Evolutionary conservation across 2,797 vertebrate species (phyloP).

Genomic region (Malacoctenus gilli): DNA sequence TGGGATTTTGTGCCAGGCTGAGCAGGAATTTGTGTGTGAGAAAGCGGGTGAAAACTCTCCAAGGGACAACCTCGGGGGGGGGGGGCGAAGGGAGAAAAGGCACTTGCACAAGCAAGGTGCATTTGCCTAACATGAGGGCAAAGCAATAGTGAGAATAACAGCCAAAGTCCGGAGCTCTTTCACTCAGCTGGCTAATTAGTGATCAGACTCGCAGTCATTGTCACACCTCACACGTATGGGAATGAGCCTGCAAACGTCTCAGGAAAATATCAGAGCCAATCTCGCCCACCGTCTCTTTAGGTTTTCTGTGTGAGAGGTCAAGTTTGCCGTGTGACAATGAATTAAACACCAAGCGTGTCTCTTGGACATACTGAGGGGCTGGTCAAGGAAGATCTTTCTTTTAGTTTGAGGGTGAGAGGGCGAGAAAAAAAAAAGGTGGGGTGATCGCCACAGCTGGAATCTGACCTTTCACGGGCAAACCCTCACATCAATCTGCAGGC

Average conservation of each 20-base stretch:
- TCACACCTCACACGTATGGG: no score
- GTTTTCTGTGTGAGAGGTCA: conserved; percentile 33
- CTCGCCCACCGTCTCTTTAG: conserved; percentile 5
- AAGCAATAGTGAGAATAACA: conserved; percentile 4
- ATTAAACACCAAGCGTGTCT: conserved; percentile 31
- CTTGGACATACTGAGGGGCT: conserved; percentile 28
- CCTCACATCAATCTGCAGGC: conserved; percentile 29
- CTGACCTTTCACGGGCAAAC: conserved; percentile 51
- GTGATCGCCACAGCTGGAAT: conserved; percentile 40
- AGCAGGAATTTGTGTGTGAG: conserved; percentile 51
- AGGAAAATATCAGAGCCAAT: conserved; percentile 4
- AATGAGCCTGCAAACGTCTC: no score
- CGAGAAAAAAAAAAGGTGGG: conserved; percentile 15
- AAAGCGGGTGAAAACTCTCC: conserved; percentile 28
- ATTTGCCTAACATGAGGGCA: conserved; percentile 23
- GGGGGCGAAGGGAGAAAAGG: conserved; percentile 4
- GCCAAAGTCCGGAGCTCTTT: neutral
- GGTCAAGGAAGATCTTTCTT: conserved; percentile 9
- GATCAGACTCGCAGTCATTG: neutral
- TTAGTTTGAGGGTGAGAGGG: conserved; percentile 7
- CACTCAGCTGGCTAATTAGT: neutral
- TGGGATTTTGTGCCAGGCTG: conserved; percentile 62
- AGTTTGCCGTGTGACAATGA: conserved; percentile 42
- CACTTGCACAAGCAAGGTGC: conserved; percentile 33
- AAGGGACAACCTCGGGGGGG: conserved; percentile 28